Percentiles rank a stretch among this genome's conserved stretches.
Conservation (phyloP, 2,113 vertebrate species). For the Galemys pyrenaicus region DNA sequence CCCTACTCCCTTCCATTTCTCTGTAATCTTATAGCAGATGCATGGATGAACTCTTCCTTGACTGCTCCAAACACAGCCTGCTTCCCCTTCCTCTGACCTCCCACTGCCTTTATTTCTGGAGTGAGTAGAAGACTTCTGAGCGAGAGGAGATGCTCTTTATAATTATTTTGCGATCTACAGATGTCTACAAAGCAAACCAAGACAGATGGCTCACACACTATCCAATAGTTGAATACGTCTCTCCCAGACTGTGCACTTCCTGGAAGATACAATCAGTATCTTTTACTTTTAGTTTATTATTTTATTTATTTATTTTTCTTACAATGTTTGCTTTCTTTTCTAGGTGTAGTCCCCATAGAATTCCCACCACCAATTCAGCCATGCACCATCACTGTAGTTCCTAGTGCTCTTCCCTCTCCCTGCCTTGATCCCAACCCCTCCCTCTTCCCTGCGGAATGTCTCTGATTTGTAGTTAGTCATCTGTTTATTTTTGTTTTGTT, state of each 20-base stretch:
- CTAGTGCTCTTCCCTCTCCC: no score
- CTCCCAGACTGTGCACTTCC: background rate
- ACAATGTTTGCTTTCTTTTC: no score
- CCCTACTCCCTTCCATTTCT: background rate
- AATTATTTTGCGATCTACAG: background rate
- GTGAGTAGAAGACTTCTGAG: background rate
- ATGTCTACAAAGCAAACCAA: background rate
- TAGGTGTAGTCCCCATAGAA: no score
- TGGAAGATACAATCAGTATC: background rate
- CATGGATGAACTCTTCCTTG: background rate
- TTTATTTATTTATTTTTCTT: no score
- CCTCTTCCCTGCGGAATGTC: no score
- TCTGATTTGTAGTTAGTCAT: no score
- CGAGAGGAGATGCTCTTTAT: background rate
- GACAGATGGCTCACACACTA: rapidly evolving
- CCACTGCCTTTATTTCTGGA: background rate
- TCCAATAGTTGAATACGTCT: background rate
- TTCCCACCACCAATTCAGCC: no score
- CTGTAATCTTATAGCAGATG: background rate
- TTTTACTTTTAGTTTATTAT: background rate
- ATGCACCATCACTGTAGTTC: no score
- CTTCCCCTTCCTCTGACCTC: background rate
- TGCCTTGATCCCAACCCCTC: no score
- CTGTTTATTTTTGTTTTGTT: no score
- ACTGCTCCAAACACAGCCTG: background rate